A percentile compares a stretch with the other conserved stretches of the same genome.
Evolutionary conservation across 2,888 invertebrate species (phyloP).

Genomic region (Melinaea menophilus): DNA sequence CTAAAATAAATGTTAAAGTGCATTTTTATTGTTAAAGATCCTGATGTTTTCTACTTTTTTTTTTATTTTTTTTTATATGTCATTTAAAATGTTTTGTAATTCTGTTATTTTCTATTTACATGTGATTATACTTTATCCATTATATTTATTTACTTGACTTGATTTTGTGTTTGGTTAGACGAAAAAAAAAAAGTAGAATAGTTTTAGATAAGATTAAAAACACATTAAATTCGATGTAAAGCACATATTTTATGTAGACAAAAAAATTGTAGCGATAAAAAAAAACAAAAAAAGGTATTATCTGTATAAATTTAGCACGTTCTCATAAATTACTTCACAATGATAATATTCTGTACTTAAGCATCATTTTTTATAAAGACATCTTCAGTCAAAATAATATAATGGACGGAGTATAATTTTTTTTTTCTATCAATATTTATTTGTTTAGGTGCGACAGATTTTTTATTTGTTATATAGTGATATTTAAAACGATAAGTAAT

Average conservation of each 20-base stretch:
- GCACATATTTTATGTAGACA: no score
- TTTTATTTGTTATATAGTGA: constrained; percentile 30
- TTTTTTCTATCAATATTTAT: constrained; percentile 29
- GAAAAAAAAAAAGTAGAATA: no score
- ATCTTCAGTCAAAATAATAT: no score
- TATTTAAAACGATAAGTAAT: constrained; percentile 16
- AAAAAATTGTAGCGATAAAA: no score
- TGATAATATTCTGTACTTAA: no score
- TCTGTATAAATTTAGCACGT: no score
- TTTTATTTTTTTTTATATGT: constrained; percentile 12
- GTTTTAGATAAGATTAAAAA: no score
- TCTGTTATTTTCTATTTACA: constrained; percentile 7
- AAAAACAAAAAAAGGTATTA: no score
- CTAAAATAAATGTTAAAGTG: constrained; percentile 48
- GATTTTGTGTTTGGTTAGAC: background rate
- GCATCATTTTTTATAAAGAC: no score
- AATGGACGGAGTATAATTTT: no score
- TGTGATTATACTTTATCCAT: background rate
- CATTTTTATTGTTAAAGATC: constrained; percentile 37
- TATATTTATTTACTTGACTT: background rate
- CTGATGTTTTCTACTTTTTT: constrained; percentile 20
- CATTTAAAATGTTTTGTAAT: constrained; percentile 9
- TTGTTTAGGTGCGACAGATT: constrained; percentile 48
- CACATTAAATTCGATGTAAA: no score
- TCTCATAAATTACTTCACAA: no score